These are phyloP conservation scores for Arctocebus calabarensis DNA, from an alignment of 2,797 vertebrate genomes.

Conservation along the genomic window DNA sequence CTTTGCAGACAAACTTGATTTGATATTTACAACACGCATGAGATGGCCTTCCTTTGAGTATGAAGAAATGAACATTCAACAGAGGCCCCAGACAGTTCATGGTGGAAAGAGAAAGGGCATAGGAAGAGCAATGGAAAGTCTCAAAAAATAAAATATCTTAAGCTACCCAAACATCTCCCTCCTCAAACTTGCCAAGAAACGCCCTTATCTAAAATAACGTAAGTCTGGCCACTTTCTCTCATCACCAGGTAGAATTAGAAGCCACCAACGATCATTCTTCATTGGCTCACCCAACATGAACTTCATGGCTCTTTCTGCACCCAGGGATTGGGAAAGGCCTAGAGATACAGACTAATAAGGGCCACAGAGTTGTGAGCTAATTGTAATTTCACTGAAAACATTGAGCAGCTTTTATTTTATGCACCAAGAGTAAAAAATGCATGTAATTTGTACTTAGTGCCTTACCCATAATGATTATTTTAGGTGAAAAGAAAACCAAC, in stretches of 20 bases:
- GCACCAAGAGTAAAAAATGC: neutral
- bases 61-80: neutral
- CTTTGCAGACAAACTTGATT: conserved; percentile 25
- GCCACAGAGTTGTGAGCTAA: neutral
- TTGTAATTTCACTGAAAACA: neutral
- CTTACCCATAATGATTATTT: conserved; percentile 9
- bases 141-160: neutral
- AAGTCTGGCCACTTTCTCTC: neutral
- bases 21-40: neutral
- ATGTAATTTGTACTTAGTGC: neutral
- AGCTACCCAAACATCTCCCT: neutral
- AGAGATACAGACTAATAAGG: neutral
- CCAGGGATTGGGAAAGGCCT: neutral
- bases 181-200: conserved; percentile 9
- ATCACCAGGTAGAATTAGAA: neutral
- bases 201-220: neutral
- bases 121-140: neutral
- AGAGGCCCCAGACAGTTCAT: neutral
- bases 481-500: conserved; percentile 30
- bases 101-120: neutral
- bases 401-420: neutral
- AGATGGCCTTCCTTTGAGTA: neutral
- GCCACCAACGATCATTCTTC: neutral
- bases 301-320: neutral
- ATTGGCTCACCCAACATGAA: neutral